Percentiles rank a stretch among this genome's conserved stretches.
These are phyloP conservation scores for Galerucella pusilla DNA, from an alignment of 2,888 invertebrate species.

Conservation along the genomic window DNA sequence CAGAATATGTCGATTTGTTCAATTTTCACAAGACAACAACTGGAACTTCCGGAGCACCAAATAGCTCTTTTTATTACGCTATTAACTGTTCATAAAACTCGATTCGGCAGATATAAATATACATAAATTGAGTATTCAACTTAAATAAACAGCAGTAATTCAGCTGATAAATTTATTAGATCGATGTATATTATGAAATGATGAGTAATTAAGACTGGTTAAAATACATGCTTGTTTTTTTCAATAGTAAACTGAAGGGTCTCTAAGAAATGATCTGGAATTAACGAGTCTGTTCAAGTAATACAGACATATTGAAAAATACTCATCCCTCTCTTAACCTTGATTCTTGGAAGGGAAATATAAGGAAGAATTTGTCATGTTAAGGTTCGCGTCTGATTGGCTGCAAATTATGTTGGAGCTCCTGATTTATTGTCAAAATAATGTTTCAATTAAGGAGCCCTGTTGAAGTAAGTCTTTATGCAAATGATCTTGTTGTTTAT, in stretches of 20 bases:
- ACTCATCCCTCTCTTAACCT: too few relatives aligned
- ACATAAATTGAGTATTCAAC: conserved; percentile 25
- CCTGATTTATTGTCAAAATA: too few relatives aligned
- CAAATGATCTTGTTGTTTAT: too few relatives aligned
- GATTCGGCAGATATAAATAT: conserved; percentile 29
- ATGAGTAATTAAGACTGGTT: neutral
- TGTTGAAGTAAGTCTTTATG: too few relatives aligned
- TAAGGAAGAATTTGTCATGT: too few relatives aligned
- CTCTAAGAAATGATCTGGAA: too few relatives aligned
- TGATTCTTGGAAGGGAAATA: too few relatives aligned
- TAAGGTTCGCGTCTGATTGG: too few relatives aligned
- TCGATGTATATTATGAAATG: neutral
- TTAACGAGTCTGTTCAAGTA: too few relatives aligned
- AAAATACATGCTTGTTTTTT: neutral
- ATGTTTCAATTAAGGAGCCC: too few relatives aligned
- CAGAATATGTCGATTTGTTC: neutral
- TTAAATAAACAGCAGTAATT: conserved; percentile 12
- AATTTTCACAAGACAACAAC: neutral
- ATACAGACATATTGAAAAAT: too few relatives aligned
- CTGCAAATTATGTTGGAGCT: too few relatives aligned
- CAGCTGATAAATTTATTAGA: neutral
- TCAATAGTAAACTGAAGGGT: neutral
- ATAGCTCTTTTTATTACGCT: conserved; percentile 30
- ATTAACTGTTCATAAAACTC: conserved; percentile 38
- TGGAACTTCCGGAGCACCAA: conserved; percentile 19